Percentiles rank a stretch among this genome's conserved stretches.
These are phyloP conservation scores for Drepana arcuata DNA, from an alignment of 1,140 invertebrate genomes.

Conservation along the genomic window DNA sequence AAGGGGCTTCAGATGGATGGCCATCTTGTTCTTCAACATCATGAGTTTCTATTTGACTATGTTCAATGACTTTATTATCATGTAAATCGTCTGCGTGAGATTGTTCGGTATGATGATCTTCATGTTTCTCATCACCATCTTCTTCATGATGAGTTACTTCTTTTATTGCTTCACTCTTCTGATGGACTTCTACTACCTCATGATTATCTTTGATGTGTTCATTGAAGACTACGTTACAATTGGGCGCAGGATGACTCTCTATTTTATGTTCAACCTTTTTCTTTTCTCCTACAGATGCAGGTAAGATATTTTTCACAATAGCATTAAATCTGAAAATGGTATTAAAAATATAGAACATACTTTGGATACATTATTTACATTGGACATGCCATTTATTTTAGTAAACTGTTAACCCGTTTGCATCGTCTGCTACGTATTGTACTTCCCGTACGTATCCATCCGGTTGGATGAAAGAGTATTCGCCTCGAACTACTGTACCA, in stretches of 20 bases:
- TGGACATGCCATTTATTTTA: slow-evolving; percentile 3
- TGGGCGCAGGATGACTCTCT: slow-evolving; percentile 17
- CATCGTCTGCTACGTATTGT: slow-evolving; percentile 80
- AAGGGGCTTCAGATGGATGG: not conserved
- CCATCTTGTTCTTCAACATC: not conserved
- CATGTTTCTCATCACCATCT: not conserved
- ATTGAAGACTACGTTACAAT: slow-evolving; percentile 29
- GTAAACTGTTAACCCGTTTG: slow-evolving; percentile 71
- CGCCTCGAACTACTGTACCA: slow-evolving; percentile 74
- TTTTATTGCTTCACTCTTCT: slow-evolving; percentile 4
- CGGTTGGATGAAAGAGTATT: slow-evolving; percentile 75
- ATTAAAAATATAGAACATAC: slow-evolving; percentile 4
- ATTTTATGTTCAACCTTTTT: slow-evolving; percentile 15
- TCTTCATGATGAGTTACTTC: not conserved
- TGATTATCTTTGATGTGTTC: no score
- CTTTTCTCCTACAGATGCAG: slow-evolving; percentile 16
- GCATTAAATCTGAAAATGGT: slow-evolving; percentile 44
- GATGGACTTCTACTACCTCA: slow-evolving; percentile 30
- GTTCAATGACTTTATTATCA: not conserved
- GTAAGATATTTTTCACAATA: slow-evolving; percentile 45
- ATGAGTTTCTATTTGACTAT: not conserved
- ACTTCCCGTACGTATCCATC: slow-evolving; percentile 80
- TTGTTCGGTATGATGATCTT: not conserved
- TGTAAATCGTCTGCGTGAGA: not conserved
- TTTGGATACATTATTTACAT: not conserved